Evolutionary conservation across 2,888 invertebrate species (phyloP).

Genomic region (Chloroclystis v-ata): DNA sequence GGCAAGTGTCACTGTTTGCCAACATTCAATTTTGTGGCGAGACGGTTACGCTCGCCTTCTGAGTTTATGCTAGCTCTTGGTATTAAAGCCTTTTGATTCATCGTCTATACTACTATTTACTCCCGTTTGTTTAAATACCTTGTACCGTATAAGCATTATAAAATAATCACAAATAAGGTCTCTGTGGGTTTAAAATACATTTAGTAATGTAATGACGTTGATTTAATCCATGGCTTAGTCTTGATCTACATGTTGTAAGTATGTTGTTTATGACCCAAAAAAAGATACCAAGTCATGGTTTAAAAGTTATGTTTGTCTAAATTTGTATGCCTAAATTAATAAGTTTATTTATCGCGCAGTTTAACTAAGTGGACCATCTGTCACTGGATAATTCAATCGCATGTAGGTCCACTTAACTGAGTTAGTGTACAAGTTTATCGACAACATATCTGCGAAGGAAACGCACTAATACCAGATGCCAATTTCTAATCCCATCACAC

Average conservation of each 20-base stretch:
- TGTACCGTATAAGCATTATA: not conserved
- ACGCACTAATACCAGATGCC: constrained; percentile 15
- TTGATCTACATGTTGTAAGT: too few relatives aligned
- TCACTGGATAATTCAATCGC: constrained; percentile 10
- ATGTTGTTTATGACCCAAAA: too few relatives aligned
- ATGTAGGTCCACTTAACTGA: constrained; percentile 7
- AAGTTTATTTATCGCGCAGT: constrained; percentile 8
- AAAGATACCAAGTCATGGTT: too few relatives aligned
- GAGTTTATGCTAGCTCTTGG: constrained; percentile 33
- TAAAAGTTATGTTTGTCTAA: too few relatives aligned
- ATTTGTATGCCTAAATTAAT: too few relatives aligned
- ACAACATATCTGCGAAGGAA: constrained; percentile 18
- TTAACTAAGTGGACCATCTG: constrained; percentile 7
- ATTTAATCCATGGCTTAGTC: too few relatives aligned
- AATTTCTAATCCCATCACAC: constrained; percentile 23
- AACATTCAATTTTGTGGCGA: constrained; percentile 40
- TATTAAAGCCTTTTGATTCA: not conserved
- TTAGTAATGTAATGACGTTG: too few relatives aligned
- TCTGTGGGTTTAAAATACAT: not conserved
- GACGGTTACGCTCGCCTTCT: constrained; percentile 39
- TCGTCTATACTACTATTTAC: not conserved
- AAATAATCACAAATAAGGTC: not conserved
- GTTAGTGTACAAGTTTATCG: constrained; percentile 6
- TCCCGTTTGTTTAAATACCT: not conserved
- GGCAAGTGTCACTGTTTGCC: constrained; percentile 51